These are phyloP conservation scores for Turnix velox DNA, from an alignment of 2,113 vertebrate genomes.

Conservation along the genomic window DNA sequence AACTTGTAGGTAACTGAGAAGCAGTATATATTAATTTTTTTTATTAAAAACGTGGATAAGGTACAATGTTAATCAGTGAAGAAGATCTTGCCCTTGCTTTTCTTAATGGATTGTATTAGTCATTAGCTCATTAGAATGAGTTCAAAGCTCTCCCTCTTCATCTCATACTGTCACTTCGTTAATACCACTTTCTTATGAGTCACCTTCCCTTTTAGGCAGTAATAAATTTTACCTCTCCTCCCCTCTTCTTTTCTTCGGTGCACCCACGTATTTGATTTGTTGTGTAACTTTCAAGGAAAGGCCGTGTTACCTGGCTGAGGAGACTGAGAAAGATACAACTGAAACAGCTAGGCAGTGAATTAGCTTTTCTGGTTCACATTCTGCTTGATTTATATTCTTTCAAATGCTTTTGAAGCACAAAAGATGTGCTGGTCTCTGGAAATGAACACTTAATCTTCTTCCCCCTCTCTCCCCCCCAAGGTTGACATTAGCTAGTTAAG, in stretches of 20 bases:
- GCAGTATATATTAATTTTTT: slow-evolving; percentile 63
- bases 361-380: slow-evolving; percentile 23
- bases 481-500: slow-evolving; percentile 33
- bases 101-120: slow-evolving; percentile 72
- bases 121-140: slow-evolving; percentile 69
- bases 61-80: slow-evolving; percentile 63
- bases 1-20: slow-evolving; percentile 51
- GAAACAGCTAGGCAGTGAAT: slow-evolving; percentile 43
- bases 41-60: slow-evolving; percentile 69
- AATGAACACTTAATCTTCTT: slow-evolving; percentile 46
- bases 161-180: slow-evolving; percentile 56
- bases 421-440: slow-evolving; percentile 13
- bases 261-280: slow-evolving; percentile 53
- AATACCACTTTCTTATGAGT: slow-evolving; percentile 64
- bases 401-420: slow-evolving; percentile 35
- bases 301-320: slow-evolving; percentile 48
- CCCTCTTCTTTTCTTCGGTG: not conserved
- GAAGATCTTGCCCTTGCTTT: slow-evolving; percentile 66
- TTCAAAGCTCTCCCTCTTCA: slow-evolving; percentile 23
- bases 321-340: slow-evolving; percentile 27
- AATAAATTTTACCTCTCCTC: slow-evolving; percentile 57
- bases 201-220: slow-evolving; percentile 66
- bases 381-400: slow-evolving; percentile 65
- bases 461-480: not conserved
- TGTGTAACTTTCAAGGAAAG: slow-evolving; percentile 65